Evolutionary conservation across 2,888 invertebrate genomes (phyloP), one percentile per base, ranked within the genome.

Genomic region (Rapana venosa): DNA sequence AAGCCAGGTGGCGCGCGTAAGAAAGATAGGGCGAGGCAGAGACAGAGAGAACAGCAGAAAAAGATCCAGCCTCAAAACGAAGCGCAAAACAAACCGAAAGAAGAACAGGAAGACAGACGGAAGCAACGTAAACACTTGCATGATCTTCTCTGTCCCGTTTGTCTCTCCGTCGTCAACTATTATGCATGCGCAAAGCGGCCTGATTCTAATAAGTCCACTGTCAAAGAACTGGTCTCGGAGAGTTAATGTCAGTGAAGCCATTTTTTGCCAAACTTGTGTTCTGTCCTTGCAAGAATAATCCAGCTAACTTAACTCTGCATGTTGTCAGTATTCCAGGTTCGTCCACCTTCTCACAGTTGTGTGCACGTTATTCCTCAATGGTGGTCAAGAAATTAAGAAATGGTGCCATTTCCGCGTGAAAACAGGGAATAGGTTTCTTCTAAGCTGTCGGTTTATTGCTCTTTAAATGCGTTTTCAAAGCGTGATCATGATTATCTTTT

Each of bases 21-120:
- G 30, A 88, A 83, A 88, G 88, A 88, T 88, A 88, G 83, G 47
- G 36, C 47, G n/a, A 83, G 83, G 66, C 87, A 87, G 74, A 87
- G 66, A 61, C 66, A 88, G 88, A 79, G n/a, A 66, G 88, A 58
- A 70, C 58, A 66, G 22, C 32, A 61, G 86, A 86, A 86, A 86
- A 66, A 11, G n/a, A 11, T 20, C 61, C 58, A 86, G 8, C n/a
- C 61, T 66, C 61, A 86, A 61, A 58, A 20, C 66, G 58, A 66
- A 30, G 84, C 26, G 26, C 17, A 36, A 30, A 85, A 85, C 66
- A 86, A 66, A 66, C 6, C 32, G 58, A 86, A 66, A 58, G 58
- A 86, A 86, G 86, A 86, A 66, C 30, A 86, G 66, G 26, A 17
- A 35, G 86, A 66, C 86, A 66, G 35, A 32, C 66, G 66, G 66